phyloP scores from a whole-genome alignment of 1,140 invertebrate genomes.

The Drosophila ficusphila region DNA sequence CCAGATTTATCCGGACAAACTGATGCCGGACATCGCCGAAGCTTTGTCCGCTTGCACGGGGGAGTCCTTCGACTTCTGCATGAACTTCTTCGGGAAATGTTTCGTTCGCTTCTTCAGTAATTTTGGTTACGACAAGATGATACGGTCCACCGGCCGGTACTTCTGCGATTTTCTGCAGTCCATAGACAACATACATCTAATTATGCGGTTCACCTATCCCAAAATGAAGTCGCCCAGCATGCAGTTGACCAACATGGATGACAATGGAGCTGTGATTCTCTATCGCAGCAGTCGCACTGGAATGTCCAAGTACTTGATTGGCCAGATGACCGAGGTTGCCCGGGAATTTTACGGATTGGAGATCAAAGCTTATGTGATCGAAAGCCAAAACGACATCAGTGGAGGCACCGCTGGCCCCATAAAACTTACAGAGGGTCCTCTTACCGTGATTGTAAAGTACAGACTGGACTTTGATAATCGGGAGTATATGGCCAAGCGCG shows the following conservation, averaged over 20 bases:
- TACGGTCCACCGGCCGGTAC: slow-evolving; percentile 92
- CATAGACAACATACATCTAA: slow-evolving; percentile 95
- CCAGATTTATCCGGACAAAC: slow-evolving; percentile 91
- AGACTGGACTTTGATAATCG: slow-evolving; percentile 92
- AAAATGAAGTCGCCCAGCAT: slow-evolving; percentile 96
- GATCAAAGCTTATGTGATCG: slow-evolving; percentile 89
- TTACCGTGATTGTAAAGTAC: slow-evolving; percentile 89
- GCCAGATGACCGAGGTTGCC: slow-evolving; percentile 93
- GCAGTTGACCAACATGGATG: slow-evolving; percentile 92
- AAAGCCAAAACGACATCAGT: slow-evolving; percentile 86
- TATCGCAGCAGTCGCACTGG: slow-evolving; percentile 91
- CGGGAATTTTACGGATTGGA: slow-evolving; percentile 90
- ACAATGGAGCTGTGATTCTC: slow-evolving; percentile 90
- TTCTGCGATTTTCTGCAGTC: slow-evolving; percentile 95
- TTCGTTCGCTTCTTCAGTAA: slow-evolving; percentile 95
- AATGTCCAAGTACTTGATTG: slow-evolving; percentile 93
- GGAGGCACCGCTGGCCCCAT: slow-evolving; percentile 81
- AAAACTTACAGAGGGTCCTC: slow-evolving; percentile 83
- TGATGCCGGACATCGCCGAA: slow-evolving; percentile 90
- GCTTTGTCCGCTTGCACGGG: slow-evolving; percentile 86
- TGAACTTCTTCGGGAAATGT: slow-evolving; percentile 94
- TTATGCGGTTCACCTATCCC: slow-evolving; percentile 95
- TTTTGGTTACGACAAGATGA: slow-evolving; percentile 93
- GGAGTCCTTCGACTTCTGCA: slow-evolving; percentile 88
- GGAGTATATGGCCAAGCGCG: slow-evolving; percentile 87